Evolutionary conservation across 2,113 vertebrate species (phyloP), one percentile per base, ranked within the genome.

Genomic region (Leptocoma aspasia): DNA sequence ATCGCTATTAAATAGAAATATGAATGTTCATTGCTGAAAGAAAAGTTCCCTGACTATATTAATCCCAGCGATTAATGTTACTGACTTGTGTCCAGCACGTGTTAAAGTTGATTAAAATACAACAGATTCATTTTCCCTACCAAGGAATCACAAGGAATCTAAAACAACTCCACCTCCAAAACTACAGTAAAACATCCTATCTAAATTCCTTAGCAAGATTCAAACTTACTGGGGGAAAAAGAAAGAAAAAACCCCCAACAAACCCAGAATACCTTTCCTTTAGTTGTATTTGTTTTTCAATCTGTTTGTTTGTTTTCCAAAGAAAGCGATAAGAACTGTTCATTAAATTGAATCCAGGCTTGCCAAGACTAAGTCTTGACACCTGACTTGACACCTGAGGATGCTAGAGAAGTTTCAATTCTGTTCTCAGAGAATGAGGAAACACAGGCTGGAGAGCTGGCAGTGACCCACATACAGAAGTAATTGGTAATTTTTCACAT

Each of bases 231-330:
- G 15, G 5, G 5, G 4, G 60, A 50, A 73, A 68, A 76, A 53
- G 7, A 69, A 68, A 45, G 5, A 1, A 27, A 33, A 54, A 44
- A 41, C 3, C 0, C 3, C 22, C 3, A 23, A 2, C 8, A 37
- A 53, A 19, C 7, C 2, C 18, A 72, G 12, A 80, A 64, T 8
- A 52, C 4, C 21, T 61, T 78, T 41, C 2, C 21, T 87, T 65
- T 39, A 23, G 39, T 56, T 54, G 2, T 14, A 50, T 66, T 76
- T 77, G 10, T 14, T 64, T 91, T 76, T 59, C 47, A 15, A 19
- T 64, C 26, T 79, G 20, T 44, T 53, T 75, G 19, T 42, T 47
- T 79, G 19, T n/a, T 86, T 83, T 42, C 45, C 39, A 65, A 81
- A 78, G 50, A 23, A 92, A 82, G 15, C 0, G 11, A 17, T 33